A percentile compares a stretch with the other conserved stretches of the same genome.
phyloP scores from a whole-genome alignment of 2,113 vertebrate genomes.

The Oncorhynchus masou region DNA sequence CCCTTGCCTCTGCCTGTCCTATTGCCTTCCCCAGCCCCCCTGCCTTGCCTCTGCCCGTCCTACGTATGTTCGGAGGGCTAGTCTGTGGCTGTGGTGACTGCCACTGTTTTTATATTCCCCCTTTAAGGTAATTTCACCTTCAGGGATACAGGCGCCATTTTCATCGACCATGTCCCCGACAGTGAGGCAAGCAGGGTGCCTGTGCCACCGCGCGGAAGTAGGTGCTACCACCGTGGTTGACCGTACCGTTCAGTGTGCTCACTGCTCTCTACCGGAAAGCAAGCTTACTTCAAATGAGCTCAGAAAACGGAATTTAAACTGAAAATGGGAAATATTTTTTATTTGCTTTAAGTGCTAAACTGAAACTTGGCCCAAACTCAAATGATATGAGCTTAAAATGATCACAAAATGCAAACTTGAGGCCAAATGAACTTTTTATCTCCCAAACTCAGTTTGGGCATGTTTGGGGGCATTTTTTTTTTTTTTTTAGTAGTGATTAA shows the following conservation, averaged over 20 bases:
- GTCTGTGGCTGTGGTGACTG: neutral
- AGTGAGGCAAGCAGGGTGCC: slow-evolving; percentile 46
- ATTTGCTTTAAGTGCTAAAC: too few species aligned
- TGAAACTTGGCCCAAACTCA: too few species aligned
- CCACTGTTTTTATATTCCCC: slow-evolving; percentile 8
- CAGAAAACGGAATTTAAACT: too few species aligned
- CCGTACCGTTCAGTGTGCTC: neutral
- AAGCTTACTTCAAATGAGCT: too few species aligned
- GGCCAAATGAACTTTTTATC: too few species aligned
- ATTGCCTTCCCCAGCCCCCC: neutral
- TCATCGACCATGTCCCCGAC: slow-evolving; percentile 48
- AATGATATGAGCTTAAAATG: too few species aligned
- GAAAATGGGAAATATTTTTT: too few species aligned
- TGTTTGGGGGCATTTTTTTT: too few species aligned
- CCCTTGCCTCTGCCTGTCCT: neutral
- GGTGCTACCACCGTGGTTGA: slow-evolving; percentile 28
- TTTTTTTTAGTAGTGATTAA: too few species aligned
- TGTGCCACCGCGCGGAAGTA: slow-evolving; percentile 54
- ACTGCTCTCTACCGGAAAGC: too few species aligned
- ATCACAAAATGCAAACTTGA: too few species aligned
- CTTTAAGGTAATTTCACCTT: slow-evolving; percentile 59
- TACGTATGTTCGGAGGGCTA: neutral
- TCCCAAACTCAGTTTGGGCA: too few species aligned
- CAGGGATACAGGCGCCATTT: slow-evolving; percentile 52
- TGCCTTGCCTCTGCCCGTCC: neutral